phyloP scores from a whole-genome alignment of 92 coral and sea anemone species.

The Palythoa grandiflora region DNA sequence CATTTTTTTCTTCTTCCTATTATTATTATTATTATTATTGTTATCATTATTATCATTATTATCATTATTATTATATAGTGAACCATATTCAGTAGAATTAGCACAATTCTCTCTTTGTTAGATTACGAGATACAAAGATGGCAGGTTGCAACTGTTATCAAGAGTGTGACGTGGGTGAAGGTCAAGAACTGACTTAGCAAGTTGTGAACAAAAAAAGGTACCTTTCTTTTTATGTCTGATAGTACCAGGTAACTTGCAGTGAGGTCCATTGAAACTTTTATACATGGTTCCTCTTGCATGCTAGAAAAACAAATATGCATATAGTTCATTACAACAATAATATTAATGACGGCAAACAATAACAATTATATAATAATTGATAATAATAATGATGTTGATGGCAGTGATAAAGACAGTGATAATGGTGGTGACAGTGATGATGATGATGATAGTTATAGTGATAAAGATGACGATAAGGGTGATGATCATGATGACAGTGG shows the following conservation, averaged over 20 bases:
- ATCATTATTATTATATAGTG: too few relatives aligned
- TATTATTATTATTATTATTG: too few relatives aligned
- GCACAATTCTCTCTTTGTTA: too few relatives aligned
- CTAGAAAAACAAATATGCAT: constrained; percentile 9
- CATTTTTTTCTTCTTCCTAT: too few relatives aligned
- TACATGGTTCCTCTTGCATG: constrained; percentile 68
- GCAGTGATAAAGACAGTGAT: too few relatives aligned
- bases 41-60: too few relatives aligned
- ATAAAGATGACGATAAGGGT: background rate
- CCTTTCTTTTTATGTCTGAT: constrained; percentile 92
- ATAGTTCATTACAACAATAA: background rate
- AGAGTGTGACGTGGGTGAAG: too few relatives aligned
- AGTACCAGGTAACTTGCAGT: constrained; percentile 91
- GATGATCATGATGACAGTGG: background rate
- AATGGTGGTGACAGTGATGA: background rate
- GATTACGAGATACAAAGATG: too few relatives aligned
- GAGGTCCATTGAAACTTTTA: constrained; percentile 83
- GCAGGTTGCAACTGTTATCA: too few relatives aligned
- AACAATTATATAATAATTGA: too few relatives aligned
- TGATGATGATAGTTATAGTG: background rate
- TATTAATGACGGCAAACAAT: background rate
- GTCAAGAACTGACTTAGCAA: background rate
- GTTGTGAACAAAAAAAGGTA: constrained; percentile 8
- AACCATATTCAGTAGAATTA: too few relatives aligned
- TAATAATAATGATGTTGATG: background rate